Evolutionary conservation across 2,113 vertebrate genomes (phyloP), one percentile per base, ranked within the genome.

Genomic region (Tinamus guttatus): DNA sequence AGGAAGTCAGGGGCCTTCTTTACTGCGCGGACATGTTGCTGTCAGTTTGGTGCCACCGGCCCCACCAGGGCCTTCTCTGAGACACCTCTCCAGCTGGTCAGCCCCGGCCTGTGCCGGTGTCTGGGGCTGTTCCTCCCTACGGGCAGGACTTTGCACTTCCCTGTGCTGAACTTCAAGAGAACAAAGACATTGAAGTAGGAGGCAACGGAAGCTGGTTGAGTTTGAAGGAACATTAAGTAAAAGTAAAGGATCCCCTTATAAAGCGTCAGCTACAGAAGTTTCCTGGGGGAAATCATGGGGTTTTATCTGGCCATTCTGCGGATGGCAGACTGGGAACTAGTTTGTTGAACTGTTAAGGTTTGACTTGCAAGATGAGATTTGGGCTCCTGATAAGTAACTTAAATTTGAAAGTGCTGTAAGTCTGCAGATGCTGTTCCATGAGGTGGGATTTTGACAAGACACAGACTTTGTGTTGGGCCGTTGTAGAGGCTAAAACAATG

Each of bases 331-430:
- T 43, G 77, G 76, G 52, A 93, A 10, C 51, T 71, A 6, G 0
- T 75, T 87, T 90, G 56, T 52, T 78, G 43, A 91, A 62, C 60
- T 11, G 11, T 34, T 40, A 28, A 30, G 0, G 3, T 83, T 83
- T 81, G 79, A 75, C 45, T 95, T 47, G 59, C 73, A 56, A 49
- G 51, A 41, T 76, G n/a, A 86, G 65, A 77, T 78, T 56, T 1
- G 8, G 83, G 47, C 68, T 92, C 77, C 90, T 90, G 74, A 93
- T 84, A 90, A 86, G 77, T 83, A 96, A 43, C 56, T 41, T 43
- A 52, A 88, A 43, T 40, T 67, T 96, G 40, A 63, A 94, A 81
- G 59, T 73, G 56, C 80, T 88, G 64, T 41, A 84, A 90, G 40
- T 62, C 67, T 79, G 84, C 68, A 58, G 77, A 67, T 93, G 56